Conservation (phyloP, 2,888 invertebrate species). For the Euzophera pinguis region DNA sequence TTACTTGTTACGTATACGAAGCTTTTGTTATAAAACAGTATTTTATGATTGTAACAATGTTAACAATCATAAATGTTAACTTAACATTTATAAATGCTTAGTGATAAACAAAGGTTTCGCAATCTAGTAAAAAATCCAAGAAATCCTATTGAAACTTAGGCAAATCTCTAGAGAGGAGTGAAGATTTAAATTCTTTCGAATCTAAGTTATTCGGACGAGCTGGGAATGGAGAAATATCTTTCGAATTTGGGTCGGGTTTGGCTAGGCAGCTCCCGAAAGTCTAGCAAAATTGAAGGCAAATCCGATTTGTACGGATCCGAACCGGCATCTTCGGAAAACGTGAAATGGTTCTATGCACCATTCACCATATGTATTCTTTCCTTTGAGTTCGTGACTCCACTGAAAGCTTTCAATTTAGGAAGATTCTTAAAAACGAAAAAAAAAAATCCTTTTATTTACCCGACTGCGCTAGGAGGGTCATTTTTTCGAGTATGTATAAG, state of each 20-base stretch:
- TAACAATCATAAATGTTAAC: too few relatives aligned
- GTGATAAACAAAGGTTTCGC: background rate
- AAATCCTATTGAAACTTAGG: slow-evolving; percentile 33
- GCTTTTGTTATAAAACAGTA: too few relatives aligned
- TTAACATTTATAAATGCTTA: background rate
- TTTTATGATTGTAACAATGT: too few relatives aligned
- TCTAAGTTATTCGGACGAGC: slow-evolving; percentile 46
- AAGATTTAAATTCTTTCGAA: slow-evolving; percentile 61
- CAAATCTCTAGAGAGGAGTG: slow-evolving; percentile 47
- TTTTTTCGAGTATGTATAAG: too few relatives aligned
- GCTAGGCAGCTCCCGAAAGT: slow-evolving; percentile 59
- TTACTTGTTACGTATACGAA: too few relatives aligned
- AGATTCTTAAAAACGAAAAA: background rate
- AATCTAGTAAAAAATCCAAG: slow-evolving; percentile 22
- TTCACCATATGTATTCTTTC: slow-evolving; percentile 26
- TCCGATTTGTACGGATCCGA: slow-evolving; percentile 65
- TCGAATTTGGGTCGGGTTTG: slow-evolving; percentile 57
- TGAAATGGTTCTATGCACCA: slow-evolving; percentile 43
- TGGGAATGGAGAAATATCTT: slow-evolving; percentile 49
- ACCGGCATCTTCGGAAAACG: slow-evolving; percentile 49
- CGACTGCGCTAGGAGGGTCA: too few relatives aligned
- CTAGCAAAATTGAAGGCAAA: slow-evolving; percentile 74
- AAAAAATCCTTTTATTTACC: background rate
- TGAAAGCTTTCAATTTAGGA: slow-evolving; percentile 7
- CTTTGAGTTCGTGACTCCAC: slow-evolving; percentile 19